Base-by-base conservation (phyloP, 2,797 vertebrate species). In the Intellagama lesueurii region DNA sequence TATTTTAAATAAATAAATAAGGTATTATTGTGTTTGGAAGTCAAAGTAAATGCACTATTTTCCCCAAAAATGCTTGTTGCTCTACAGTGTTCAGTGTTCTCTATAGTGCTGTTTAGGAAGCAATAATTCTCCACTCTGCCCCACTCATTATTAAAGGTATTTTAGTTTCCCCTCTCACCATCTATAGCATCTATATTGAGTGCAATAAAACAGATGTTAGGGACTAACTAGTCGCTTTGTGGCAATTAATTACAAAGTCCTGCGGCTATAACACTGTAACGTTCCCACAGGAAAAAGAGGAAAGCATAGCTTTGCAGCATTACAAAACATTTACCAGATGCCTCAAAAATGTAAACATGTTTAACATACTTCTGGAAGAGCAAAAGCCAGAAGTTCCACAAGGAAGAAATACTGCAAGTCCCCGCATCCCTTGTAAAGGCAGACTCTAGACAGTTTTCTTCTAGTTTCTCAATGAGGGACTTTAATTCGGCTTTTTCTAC, bases 81-180 rank as follows among this genome's bases (percentile, higher is more conserved):
- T 83, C 47, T 87, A 56, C 30, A 79, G 49, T 60, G 9, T 30
- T 44, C 52, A 35, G 24, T 3, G 66, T 32, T 60, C 40, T 66
- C 52, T 86, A 68, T 24, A 72, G 24, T 4, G 22, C 26, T 77
- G 56, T 56, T 56, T 56, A 88, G 47, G 47, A 88, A 56, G 44
- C 64, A 92, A 93, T 12, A 4, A 88, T 87, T 93, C 92, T 92
- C 90, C 64, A 60, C 76, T 28, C 52, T 90, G 82, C 87, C 90
- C 83, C 93, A 94, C 90, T 93, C 90, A 90, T 94, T 93, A 87
- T 93, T 95, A 94, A 85, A 91, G 9, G 76, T 40, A 91, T 92
- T 91, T 92, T 93, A 95, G 91, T 87, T 92, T 91, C 91, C 91
- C 90, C 84, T 90, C 81, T 92, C 90, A 88, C 89, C 88, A 93